phyloP scores from a whole-genome alignment of 2,888 invertebrate genomes.

The Dasypogon diadema region DNA sequence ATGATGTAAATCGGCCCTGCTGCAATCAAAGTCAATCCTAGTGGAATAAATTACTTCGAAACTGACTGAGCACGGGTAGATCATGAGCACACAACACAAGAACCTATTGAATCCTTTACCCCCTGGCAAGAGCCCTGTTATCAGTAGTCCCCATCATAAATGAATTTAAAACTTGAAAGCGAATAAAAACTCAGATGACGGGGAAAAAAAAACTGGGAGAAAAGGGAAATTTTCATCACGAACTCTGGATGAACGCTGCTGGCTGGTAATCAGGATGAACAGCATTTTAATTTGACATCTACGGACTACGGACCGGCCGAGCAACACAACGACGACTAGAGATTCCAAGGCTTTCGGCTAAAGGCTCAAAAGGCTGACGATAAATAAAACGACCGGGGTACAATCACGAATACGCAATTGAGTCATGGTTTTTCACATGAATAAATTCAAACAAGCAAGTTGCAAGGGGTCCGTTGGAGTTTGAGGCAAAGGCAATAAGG shows the following conservation, averaged over 20 bases:
- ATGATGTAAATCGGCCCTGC: conserved; percentile 42
- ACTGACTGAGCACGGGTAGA: conserved; percentile 5
- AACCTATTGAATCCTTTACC: conserved; percentile 1
- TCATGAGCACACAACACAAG: not conserved
- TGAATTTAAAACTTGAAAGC: conserved; percentile 48
- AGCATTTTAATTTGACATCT: conserved; percentile 47
- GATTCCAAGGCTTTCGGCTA: not conserved
- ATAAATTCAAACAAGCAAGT: not conserved
- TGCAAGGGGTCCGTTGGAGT: not conserved
- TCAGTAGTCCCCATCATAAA: conserved; percentile 47
- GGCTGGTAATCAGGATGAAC: conserved; percentile 42
- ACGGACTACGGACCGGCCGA: conserved; percentile 6
- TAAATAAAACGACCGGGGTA: conserved; percentile 6
- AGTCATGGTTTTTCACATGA: conserved; percentile 42
- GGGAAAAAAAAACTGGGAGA: not conserved
- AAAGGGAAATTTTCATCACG: conserved; percentile 16
- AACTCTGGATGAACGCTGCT: not conserved
- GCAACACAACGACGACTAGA: not conserved
- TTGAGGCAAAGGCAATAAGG: not conserved
- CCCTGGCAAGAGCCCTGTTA: conserved; percentile 14
- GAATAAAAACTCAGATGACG: conserved; percentile 25
- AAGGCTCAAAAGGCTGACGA: not conserved
- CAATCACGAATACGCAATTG: conserved; percentile 43
- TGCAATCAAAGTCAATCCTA: conserved; percentile 51
- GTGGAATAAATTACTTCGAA: conserved; percentile 48